Percentiles rank a stretch among this genome's conserved stretches.
Conservation (phyloP, 2,113 vertebrate species). For the Corythornis madagascariensis region DNA sequence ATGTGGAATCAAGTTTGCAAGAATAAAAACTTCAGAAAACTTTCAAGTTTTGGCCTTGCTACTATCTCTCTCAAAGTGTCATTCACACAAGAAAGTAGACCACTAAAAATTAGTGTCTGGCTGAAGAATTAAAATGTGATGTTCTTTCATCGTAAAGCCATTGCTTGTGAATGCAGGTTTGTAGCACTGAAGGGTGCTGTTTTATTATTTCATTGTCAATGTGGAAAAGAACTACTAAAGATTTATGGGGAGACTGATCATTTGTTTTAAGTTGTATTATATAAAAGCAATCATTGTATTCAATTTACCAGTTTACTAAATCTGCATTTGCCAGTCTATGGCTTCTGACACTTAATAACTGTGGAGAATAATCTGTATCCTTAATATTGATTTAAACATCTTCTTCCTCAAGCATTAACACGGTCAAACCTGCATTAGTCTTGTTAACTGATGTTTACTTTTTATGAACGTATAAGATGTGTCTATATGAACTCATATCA, state of each 20-base stretch:
- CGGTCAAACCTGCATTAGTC: not conserved
- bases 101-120: constrained; percentile 46
- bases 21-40: constrained; percentile 22
- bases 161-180: not conserved
- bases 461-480: not conserved
- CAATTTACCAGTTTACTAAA: constrained; percentile 23
- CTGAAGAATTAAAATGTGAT: constrained; percentile 45
- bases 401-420: not conserved
- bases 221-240: constrained; percentile 7
- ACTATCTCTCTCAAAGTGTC: not conserved
- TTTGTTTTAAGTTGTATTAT: constrained; percentile 40
- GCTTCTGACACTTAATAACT: not conserved
- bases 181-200: not conserved
- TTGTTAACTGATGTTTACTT: not conserved
- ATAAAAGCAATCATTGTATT: constrained; percentile 21
- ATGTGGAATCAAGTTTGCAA: not conserved
- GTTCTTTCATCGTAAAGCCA: constrained; percentile 30
- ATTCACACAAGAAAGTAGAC: constrained; percentile 21
- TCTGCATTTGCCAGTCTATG: not conserved
- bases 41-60: not conserved
- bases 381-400: not conserved
- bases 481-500: not conserved
- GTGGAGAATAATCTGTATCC: not conserved
- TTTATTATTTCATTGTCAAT: constrained; percentile 20
- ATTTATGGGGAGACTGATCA: constrained; percentile 8